Base-by-base conservation (phyloP, 2,113 vertebrate genomes). In the Myrmophylax atrothorax region DNA sequence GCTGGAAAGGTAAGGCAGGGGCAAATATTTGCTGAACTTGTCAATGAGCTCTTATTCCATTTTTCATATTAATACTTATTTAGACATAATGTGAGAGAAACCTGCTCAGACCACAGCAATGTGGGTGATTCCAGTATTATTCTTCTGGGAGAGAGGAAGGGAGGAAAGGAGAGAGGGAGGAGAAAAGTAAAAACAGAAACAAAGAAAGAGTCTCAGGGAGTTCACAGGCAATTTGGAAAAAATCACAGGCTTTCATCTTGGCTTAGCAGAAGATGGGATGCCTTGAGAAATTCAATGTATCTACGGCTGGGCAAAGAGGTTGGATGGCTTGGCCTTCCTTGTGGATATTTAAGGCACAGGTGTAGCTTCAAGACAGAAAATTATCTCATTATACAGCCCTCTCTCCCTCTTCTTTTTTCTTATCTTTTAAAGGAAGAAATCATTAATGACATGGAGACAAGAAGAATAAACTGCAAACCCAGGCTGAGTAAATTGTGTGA, bases 31-130 rank as follows among this genome's bases (percentile, higher is more conserved):
- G 95, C 75, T 4, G 69, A 82, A 94, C 92, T 96, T 92, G 80
- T 96, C 96, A 96, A 92, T 94, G 86, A 93, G 89, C 74, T 96
- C 86, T 96, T 96, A 96, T 96, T 94, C 90, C 22, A 94, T 94
- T 85, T 95, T 94, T 94, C 90, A 92, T 94, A 94, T 95, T 96
- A 90, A 78, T 96, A 93, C 94, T 95, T 97, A 85, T 96, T 96
- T 86, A 95, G 88, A 85, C 88, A 89, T 94, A 96, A 95, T 76
- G 70, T 64, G 80, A 94, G 77, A 92, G 86, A 96, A 96, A 95
- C 86, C 94, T 95, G 81, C 77, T 91, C 87, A 89, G 80, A 92
- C 86, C 94, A 94, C 80, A 96, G 93, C 60, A 86, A 37, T 85
- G 88, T 64, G 84, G 92, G 90, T 92, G 95, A 96, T 72, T 89